These are phyloP conservation scores for Drosophila busckii DNA, from an alignment of 1,140 invertebrate genomes.

Conservation along the genomic window DNA sequence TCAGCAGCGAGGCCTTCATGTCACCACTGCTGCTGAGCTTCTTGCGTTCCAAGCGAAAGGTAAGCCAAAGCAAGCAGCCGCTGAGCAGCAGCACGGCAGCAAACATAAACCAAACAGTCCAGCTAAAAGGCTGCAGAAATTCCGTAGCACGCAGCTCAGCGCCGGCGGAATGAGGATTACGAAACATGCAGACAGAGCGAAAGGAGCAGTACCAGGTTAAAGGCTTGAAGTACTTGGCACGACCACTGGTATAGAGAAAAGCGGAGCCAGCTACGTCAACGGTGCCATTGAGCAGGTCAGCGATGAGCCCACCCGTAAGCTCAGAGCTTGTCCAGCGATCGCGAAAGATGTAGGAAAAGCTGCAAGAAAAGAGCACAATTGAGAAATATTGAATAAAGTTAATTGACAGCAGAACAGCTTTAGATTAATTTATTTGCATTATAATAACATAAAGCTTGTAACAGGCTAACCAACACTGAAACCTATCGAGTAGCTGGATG, in stretches of 20 bases:
- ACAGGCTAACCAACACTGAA: too few relatives aligned
- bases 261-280: constrained; percentile 49
- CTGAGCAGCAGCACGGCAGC: constrained; percentile 34
- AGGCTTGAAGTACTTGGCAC: constrained; percentile 22
- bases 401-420: too few relatives aligned
- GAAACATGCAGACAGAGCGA: constrained; percentile 68
- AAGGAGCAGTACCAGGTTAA: constrained; percentile 42
- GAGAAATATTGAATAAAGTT: too few relatives aligned
- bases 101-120: constrained; percentile 61
- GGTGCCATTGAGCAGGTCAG: constrained; percentile 27
- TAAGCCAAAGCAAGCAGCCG: constrained; percentile 50
- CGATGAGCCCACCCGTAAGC: constrained; percentile 51
- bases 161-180: constrained; percentile 46
- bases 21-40: neutral
- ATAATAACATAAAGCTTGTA: too few relatives aligned
- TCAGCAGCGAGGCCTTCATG: constrained; percentile 49
- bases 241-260: constrained; percentile 30
- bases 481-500: too few relatives aligned
- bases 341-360: constrained; percentile 36
- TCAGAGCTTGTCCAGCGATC: constrained; percentile 64
- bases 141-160: constrained; percentile 43
- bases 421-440: too few relatives aligned
- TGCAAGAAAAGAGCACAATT: neutral
- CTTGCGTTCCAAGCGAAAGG: constrained; percentile 52
- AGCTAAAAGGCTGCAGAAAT: constrained; percentile 65